A percentile compares a stretch with the other conserved stretches of the same genome.
Evolutionary conservation across 2,797 vertebrate species (phyloP).

Genomic region (Todus mexicanus): DNA sequence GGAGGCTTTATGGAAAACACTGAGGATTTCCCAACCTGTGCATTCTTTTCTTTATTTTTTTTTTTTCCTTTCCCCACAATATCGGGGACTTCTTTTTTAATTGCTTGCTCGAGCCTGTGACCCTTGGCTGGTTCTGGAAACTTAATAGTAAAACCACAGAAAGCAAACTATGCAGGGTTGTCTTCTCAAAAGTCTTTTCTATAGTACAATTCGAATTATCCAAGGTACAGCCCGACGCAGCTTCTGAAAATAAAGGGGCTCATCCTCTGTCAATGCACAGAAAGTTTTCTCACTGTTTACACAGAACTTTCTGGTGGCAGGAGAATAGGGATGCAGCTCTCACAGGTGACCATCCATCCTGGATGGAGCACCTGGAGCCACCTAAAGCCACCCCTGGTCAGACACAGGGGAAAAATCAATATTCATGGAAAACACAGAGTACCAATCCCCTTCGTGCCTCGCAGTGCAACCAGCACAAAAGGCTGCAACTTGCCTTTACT

Average conservation of each 20-base stretch:
- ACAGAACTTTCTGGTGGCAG: neutral
- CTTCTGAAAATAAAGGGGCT: neutral
- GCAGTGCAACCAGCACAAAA: neutral
- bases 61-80: neutral
- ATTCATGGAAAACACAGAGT: neutral
- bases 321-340: neutral
- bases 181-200: neutral
- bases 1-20: conserved; percentile 52
- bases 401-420: neutral
- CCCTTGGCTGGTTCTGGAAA: neutral
- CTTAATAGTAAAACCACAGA: neutral
- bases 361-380: neutral
- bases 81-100: neutral
- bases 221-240: neutral
- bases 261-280: neutral
- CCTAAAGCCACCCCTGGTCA: neutral
- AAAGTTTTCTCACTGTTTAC: neutral
- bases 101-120: neutral
- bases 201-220: neutral
- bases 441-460: accelerated
- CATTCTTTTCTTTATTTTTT: neutral
- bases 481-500: neutral
- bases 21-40: conserved; percentile 42
- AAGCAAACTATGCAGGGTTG: neutral
- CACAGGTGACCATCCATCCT: neutral